Percentiles rank a stretch among this genome's conserved stretches.
Conservation (phyloP, 2,888 invertebrate genomes). For the Perithous albicinctus region DNA sequence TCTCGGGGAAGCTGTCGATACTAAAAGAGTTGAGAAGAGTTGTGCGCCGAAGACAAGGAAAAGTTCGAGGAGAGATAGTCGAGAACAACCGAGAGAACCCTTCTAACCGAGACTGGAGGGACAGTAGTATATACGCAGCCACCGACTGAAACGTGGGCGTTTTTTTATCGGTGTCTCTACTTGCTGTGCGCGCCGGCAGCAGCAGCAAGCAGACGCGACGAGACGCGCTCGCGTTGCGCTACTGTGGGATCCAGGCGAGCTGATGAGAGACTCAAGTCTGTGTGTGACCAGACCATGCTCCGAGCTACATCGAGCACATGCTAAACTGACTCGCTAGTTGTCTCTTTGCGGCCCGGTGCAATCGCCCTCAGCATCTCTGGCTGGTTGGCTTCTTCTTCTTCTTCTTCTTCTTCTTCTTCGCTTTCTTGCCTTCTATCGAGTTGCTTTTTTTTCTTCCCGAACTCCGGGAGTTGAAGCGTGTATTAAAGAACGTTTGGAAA, state of each 20-base stretch:
- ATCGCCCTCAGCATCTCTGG: constrained; percentile 56
- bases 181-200: constrained; percentile 32
- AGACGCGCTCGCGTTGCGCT: constrained; percentile 62
- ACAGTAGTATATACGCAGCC: constrained; percentile 53
- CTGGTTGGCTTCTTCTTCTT: constrained; percentile 34
- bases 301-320: constrained; percentile 58
- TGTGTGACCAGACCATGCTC: constrained; percentile 9
- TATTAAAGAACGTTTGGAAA: constrained; percentile 47
- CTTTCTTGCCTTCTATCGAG: constrained; percentile 25
- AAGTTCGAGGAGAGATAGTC: constrained; percentile 42
- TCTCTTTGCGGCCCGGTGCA: constrained; percentile 49
- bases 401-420: constrained; percentile 33
- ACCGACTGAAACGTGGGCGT: constrained; percentile 66
- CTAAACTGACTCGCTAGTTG: constrained; percentile 62
- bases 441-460: constrained; percentile 26
- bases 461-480: constrained; percentile 29
- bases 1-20: constrained; percentile 28
- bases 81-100: constrained; percentile 44
- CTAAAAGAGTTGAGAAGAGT: constrained; percentile 27
- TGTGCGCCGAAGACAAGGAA: constrained; percentile 43
- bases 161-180: constrained; percentile 64
- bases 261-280: constrained; percentile 60
- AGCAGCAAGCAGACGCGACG: no score
- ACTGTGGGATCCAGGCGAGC: constrained; percentile 56
- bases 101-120: constrained; percentile 27